phyloP scores from a whole-genome alignment of 1,140 invertebrate genomes.

The Drosophila sp. region DNA sequence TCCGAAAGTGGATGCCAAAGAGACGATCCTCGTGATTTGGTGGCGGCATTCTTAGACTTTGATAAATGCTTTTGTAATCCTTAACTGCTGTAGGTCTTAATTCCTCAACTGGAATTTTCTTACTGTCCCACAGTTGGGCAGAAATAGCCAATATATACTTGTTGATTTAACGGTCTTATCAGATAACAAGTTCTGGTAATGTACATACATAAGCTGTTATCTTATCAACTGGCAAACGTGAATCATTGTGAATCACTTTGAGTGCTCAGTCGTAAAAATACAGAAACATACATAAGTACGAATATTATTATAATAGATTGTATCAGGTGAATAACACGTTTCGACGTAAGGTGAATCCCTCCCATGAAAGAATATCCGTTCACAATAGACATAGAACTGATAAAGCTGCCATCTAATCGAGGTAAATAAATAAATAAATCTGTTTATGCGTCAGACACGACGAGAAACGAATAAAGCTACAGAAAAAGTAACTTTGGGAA shows the following conservation, averaged over 20 bases:
- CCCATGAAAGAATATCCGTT: constrained; percentile 4
- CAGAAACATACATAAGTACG: neutral
- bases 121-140: constrained; percentile 40
- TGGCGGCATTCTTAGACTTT: constrained; percentile 56
- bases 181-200: constrained; percentile 39
- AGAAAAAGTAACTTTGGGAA: constrained; percentile 6
- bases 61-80: constrained; percentile 29
- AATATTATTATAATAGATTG: neutral
- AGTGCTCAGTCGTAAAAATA: constrained; percentile 26
- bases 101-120: constrained; percentile 21
- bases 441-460: constrained; percentile 35
- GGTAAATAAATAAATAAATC: constrained; percentile 55
- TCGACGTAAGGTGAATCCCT: constrained; percentile 11
- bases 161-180: constrained; percentile 1
- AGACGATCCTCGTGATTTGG: constrained; percentile 62
- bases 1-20: constrained; percentile 67
- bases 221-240: constrained; percentile 46
- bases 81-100: constrained; percentile 29
- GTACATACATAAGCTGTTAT: constrained; percentile 44
- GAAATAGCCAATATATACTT: constrained; percentile 58
- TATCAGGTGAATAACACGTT: constrained; percentile 33
- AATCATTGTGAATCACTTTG: constrained; percentile 38
- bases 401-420: constrained; percentile 35
- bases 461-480: constrained; percentile 22
- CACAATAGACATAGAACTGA: constrained; percentile 20